phyloP scores from a whole-genome alignment of 2,797 vertebrate species.

The Mormyrops boulengeri region DNA sequence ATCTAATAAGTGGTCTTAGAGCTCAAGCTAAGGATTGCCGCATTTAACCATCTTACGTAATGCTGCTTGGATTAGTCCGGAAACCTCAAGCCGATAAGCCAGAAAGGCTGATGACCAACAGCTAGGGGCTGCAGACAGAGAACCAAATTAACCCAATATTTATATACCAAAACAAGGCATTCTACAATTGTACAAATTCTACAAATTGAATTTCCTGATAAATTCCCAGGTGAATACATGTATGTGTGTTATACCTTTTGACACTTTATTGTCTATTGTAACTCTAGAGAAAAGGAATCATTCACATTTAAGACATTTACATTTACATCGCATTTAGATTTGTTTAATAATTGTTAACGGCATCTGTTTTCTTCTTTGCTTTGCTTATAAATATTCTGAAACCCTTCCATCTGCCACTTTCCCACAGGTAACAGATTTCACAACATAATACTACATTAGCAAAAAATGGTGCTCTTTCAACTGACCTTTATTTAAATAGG shows the following conservation, averaged over 20 bases:
- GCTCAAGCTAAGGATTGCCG: conserved; percentile 56
- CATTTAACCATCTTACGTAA: conserved; percentile 63
- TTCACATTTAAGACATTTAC: background rate
- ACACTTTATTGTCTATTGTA: background rate
- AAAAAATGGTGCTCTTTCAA: background rate
- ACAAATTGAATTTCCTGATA: background rate
- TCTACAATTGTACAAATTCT: too few species aligned
- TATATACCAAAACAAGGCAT: background rate
- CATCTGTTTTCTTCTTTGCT: background rate
- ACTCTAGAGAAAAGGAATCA: background rate
- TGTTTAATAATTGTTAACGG: background rate
- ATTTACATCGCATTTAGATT: background rate
- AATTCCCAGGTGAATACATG: background rate
- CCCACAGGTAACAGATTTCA: background rate
- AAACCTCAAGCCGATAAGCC: conserved; percentile 55
- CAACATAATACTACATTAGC: background rate
- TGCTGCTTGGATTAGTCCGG: conserved; percentile 47
- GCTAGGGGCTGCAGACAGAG: conserved; percentile 14
- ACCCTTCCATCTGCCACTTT: background rate
- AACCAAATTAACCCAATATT: conserved; percentile 23
- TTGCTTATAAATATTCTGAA: background rate
- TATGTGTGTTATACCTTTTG: background rate
- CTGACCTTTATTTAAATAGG: background rate
- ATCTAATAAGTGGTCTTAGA: conserved; percentile 69
- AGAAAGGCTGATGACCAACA: conserved; percentile 33